Evolutionary conservation across 2,797 vertebrate species (phyloP), one percentile per base, ranked within the genome.

Genomic region (Austrolebias charrua): DNA sequence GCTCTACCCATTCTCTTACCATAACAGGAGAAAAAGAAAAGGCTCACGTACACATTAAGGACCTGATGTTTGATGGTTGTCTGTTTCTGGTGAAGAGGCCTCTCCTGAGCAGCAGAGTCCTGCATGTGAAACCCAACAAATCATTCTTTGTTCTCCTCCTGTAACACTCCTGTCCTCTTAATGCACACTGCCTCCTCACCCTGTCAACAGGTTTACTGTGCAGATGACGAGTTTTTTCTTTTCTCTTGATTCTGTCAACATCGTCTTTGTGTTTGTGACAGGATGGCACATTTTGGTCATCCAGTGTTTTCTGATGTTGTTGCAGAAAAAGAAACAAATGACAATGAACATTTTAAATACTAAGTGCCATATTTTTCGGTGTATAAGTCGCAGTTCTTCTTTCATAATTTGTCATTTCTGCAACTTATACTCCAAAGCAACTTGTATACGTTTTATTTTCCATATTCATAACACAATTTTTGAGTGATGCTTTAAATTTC

Each of bases 11-110:
- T 62, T 71, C 61, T 70, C 66, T 84, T 81, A 85, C 85, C 85
- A 87, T 90, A 89, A 90, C 67, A 88, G 82, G 81, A 85, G 55
- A 87, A 79, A 80, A 47, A 44, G 50, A 71, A 68, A 85, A 84
- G 79, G 73, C 67, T 86, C 75, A 91, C 90, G 89, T 92, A 94
- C 93, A 92, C 85, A 76, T 90, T 92, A 76, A 83, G 73, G 78
- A 93, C 86, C 76, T 88, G 89, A 80, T 89, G 86, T 79, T 86
- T 91, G 71, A 91, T 80, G 83, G 69, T 77, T 63, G 87, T 64
- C 75, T 89, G 87, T 78, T 89, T 86, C 71, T 83, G 90, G 56
- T 81, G 89, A 70, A 79, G 76, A 19, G 75, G 79, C 75, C 84
- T 89, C 65, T 88, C 87, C 52, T 81, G 77, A 19, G 76, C 62